Conservation (phyloP, 2,888 invertebrate species). For the Epirrita christyi region DNA sequence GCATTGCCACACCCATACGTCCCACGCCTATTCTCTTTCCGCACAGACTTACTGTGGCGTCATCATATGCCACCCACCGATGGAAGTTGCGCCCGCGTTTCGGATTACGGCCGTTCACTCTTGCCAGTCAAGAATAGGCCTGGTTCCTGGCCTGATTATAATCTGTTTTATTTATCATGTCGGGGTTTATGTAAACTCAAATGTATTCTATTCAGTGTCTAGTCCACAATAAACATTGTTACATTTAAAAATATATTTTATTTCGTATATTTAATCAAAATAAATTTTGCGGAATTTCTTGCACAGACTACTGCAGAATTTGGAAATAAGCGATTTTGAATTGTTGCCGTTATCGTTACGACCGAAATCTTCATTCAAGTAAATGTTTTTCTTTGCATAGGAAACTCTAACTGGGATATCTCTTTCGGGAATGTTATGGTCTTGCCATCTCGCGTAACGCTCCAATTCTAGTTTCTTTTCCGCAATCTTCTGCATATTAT, state of each 20-base stretch:
- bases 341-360: constrained; percentile 43
- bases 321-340: constrained; percentile 62
- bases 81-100: no score
- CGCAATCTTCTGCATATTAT: constrained; percentile 59
- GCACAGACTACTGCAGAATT: constrained; percentile 69
- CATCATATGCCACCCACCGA: no score
- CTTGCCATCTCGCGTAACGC: constrained; percentile 45
- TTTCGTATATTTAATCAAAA: constrained; percentile 33
- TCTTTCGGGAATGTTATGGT: constrained; percentile 49
- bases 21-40: no score
- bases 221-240: constrained; percentile 74
- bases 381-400: constrained; percentile 67
- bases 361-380: constrained; percentile 60
- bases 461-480: constrained; percentile 61
- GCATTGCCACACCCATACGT: no score
- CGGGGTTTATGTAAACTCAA: constrained; percentile 19
- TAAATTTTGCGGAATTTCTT: constrained; percentile 63
- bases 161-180: constrained; percentile 19
- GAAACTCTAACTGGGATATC: constrained; percentile 71
- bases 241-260: constrained; percentile 40
- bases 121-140: no score
- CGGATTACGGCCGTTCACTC: no score
- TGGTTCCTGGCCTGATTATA: no score
- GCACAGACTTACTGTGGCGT: no score
- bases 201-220: constrained; percentile 57